phyloP scores from a whole-genome alignment of 2,113 vertebrate genomes.

The Nettapus auritus region DNA sequence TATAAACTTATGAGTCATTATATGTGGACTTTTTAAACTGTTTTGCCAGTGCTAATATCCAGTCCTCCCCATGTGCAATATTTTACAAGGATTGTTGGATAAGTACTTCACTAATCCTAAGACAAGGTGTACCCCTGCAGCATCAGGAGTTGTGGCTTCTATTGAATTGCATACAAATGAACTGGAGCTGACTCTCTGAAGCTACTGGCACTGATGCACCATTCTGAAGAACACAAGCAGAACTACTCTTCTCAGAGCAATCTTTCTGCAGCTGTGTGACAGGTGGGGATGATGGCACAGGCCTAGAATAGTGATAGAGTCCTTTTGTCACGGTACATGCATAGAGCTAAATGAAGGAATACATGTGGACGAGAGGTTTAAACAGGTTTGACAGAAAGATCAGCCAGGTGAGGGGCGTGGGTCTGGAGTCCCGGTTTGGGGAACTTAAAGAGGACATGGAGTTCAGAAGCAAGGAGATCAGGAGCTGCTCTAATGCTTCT shows the following conservation, averaged over 20 bases:
- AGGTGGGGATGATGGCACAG: not conserved
- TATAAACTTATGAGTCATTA: no score
- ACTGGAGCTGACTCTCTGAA: not conserved
- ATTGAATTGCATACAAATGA: not conserved
- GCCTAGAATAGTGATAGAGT: not conserved
- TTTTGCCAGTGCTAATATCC: not conserved
- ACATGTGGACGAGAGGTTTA: not conserved
- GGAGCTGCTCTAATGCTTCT: not conserved
- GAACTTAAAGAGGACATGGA: not conserved
- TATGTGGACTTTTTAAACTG: not conserved
- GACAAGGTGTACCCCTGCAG: not conserved
- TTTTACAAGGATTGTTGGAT: not conserved
- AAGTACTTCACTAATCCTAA: not conserved
- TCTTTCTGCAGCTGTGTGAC: not conserved
- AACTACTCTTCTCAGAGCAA: not conserved
- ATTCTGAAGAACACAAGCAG: not conserved
- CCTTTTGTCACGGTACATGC: not conserved
- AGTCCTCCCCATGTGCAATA: not conserved
- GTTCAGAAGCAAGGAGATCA: not conserved
- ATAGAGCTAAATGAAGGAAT: not conserved
- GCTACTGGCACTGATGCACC: not conserved
- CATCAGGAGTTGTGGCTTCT: not conserved
- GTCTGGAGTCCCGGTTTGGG: not conserved
- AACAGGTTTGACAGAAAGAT: not conserved
- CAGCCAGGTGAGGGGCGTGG: accelerated